Evolutionary conservation across 1,140 invertebrate species (phyloP).

Genomic region (Drosophila truncata): DNA sequence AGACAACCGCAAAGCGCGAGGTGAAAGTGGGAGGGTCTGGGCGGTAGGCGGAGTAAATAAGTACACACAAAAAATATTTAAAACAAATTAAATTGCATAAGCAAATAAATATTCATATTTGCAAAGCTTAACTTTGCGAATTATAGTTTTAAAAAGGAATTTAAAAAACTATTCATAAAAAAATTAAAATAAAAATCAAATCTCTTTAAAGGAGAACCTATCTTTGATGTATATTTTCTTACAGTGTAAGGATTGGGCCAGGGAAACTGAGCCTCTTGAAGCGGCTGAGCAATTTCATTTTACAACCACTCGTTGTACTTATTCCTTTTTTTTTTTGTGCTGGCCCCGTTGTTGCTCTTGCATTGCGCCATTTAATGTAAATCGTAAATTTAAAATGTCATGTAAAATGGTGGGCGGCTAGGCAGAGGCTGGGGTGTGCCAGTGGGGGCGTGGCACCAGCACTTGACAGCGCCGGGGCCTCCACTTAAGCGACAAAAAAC

Average conservation of each 20-base stretch:
- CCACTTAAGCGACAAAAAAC: conserved; percentile 69
- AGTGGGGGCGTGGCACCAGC: conserved; percentile 52
- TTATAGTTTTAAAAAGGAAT: not conserved
- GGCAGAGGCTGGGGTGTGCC: conserved; percentile 24
- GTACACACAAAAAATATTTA: not conserved
- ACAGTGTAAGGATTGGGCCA: conserved; percentile 4
- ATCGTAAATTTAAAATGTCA: conserved; percentile 84
- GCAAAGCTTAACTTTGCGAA: not conserved
- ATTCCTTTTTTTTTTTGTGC: conserved; percentile 12
- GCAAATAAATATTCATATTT: not conserved
- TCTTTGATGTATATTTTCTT: too few species aligned
- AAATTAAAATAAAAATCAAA: not conserved
- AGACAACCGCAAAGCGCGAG: conserved; percentile 46
- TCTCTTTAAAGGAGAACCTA: too few species aligned
- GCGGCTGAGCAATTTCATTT: conserved; percentile 76
- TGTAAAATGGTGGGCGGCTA: conserved; percentile 67
- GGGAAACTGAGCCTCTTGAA: conserved; percentile 41
- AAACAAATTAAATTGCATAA: not conserved
- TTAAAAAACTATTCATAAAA: not conserved
- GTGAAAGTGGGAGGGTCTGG: not conserved
- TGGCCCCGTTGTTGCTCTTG: conserved; percentile 49
- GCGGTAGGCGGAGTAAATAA: not conserved
- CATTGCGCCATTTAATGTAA: conserved; percentile 83
- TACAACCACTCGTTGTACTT: conserved; percentile 79
- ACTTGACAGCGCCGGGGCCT: conserved; percentile 57